Base-by-base conservation (phyloP, 2,797 vertebrate genomes). In the Sebastes vulpes region DNA sequence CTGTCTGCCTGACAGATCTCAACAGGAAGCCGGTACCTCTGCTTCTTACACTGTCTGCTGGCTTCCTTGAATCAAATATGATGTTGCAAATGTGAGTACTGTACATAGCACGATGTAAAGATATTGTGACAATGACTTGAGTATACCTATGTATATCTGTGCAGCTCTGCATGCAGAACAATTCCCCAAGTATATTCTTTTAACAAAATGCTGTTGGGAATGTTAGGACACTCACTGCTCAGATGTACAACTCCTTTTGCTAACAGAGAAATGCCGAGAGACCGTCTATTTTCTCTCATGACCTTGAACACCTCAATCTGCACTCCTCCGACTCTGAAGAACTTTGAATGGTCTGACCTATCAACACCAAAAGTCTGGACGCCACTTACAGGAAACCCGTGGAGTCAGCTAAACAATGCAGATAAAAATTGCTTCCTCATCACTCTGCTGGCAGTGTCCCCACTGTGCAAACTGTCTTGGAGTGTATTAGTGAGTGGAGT, bases 391-490 rank as follows among this genome's bases (percentile, higher is more conserved):
- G 66, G n/a, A 80, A 89, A 87, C 25, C 63, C 25, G 42, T 4
- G 23, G 60, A 78, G 87, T 92, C 89, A 93, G 88, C 89, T 87
- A 86, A 93, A 92, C 79, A 87, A 88, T 83, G 78, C 82, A 79
- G 76, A 79, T 85, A 89, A 85, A 92, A 93, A 84, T 5, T 86
- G 92, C 94, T 75, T 93, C 72, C 88, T 94, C 91, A 91, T 94
- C 93, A 93, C 79, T 92, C 77, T 87, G 72, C 78, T 83, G 80
- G 88, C 87, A 80, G 79, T 20, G 69, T 79, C 90, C 88, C 88
- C 65, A 18, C 80, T 89, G 89, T 72, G 85, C 73, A 52, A 50
- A 79, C 85, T 91, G 91, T 90, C 87, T 89, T 81, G 64, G 84
- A 91, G 89, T 88, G 86, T 87, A 86, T 92, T 86, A 86, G 89